Evolutionary conservation across 2,113 vertebrate species (phyloP).

Genomic region (Semnopithecus entellus): DNA sequence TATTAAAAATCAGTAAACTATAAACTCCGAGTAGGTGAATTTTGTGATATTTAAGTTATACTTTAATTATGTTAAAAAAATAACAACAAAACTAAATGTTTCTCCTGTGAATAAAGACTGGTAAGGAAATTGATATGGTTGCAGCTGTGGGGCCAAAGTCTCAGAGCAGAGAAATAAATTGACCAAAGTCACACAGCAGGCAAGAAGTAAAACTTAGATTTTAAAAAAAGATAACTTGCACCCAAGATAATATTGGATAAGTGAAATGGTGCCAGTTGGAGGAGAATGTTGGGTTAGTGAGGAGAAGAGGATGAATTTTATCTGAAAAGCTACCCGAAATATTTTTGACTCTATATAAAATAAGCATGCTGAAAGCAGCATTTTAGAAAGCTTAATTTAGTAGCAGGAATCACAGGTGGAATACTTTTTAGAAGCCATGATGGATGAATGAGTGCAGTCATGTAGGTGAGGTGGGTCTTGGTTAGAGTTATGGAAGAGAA

Average conservation of each 20-base stretch:
- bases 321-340: neutral
- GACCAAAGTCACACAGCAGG: neutral
- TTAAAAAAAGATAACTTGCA: neutral
- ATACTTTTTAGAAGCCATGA: neutral
- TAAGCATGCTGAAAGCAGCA: neutral
- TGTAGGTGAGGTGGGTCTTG: neutral
- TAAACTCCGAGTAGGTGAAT: neutral
- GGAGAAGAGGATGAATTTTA: neutral
- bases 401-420: neutral
- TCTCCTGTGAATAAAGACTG: neutral
- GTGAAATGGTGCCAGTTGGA: neutral
- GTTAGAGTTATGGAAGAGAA: neutral
- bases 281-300: neutral
- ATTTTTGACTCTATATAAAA: constrained; percentile 16
- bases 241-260: neutral
- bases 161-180: neutral
- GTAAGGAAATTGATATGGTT: neutral
- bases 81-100: neutral
- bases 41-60: neutral
- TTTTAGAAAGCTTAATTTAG: constrained; percentile 39
- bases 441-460: neutral
- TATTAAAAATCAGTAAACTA: neutral
- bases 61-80: neutral
- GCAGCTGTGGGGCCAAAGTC: neutral
- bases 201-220: neutral